These are phyloP conservation scores for Taphrorychus bicolor DNA, from an alignment of 2,888 invertebrate species.

Conservation along the genomic window DNA sequence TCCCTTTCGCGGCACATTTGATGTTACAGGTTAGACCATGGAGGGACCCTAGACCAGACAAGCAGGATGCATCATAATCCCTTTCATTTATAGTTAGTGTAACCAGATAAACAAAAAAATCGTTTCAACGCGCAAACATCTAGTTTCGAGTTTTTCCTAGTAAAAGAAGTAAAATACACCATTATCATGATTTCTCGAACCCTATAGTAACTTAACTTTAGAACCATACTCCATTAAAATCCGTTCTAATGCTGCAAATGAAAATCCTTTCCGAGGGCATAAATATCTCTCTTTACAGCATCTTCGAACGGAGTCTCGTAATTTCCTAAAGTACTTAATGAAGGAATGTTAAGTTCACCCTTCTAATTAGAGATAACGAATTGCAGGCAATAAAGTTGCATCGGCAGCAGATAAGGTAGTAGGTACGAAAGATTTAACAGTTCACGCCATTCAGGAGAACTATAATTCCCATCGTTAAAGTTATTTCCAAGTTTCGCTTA, in stretches of 20 bases:
- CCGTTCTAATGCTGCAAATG: background rate
- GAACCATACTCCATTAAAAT: background rate
- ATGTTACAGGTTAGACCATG: no score
- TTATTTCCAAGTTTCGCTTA: constrained; percentile 16
- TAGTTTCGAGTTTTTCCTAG: no score
- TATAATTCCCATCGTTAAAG: constrained; percentile 15
- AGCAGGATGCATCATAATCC: no score
- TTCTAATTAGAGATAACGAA: constrained; percentile 27
- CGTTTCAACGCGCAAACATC: no score
- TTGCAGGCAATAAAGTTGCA: constrained; percentile 29
- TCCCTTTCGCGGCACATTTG: no score
- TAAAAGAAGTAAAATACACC: no score
- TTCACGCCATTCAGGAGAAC: constrained; percentile 8
- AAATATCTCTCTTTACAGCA: background rate
- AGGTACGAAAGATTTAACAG: constrained; percentile 9
- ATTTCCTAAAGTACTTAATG: constrained; percentile 26
- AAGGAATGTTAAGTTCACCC: constrained; percentile 22
- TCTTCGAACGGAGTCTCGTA: constrained; percentile 1
- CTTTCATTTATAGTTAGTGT: no score
- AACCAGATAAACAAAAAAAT: no score
- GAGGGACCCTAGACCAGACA: no score
- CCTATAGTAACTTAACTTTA: no score
- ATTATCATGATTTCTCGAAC: no score
- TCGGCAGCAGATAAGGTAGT: constrained; percentile 8
- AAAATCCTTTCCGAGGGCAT: background rate